Conservation (phyloP, 2,888 invertebrate genomes). For the Campoplex nolae region DNA sequence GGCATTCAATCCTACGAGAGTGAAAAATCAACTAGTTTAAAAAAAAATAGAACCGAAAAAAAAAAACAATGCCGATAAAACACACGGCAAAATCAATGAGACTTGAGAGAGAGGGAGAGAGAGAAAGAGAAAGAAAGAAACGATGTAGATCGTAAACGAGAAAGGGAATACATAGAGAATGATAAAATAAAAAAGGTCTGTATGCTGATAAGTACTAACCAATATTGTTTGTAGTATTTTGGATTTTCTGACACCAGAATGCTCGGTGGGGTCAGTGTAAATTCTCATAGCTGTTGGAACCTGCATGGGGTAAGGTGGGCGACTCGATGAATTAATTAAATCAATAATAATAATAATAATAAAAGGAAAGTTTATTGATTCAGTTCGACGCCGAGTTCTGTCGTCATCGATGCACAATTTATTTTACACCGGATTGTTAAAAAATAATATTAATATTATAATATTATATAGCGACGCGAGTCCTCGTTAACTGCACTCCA, state of each 20-base stretch:
- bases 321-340: constrained; percentile 13
- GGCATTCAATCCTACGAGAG: constrained; percentile 3
- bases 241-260: constrained; percentile 16
- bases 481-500: neutral
- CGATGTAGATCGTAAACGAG: neutral
- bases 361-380: neutral
- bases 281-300: constrained; percentile 26
- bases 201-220: constrained; percentile 33
- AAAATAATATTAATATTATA: constrained; percentile 3
- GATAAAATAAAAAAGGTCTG: constrained; percentile 7
- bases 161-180: neutral
- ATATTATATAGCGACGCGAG: constrained; percentile 8
- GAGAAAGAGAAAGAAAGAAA: neutral
- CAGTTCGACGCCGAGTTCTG: constrained; percentile 5
- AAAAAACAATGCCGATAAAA: constrained; percentile 12
- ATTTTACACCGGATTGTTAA: constrained; percentile 13
- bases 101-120: constrained; percentile 44
- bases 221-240: constrained; percentile 14
- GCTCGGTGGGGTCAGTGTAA: constrained; percentile 23
- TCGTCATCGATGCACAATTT: constrained; percentile 5
- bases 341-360: neutral
- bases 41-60: no score
- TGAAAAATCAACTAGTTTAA: neutral
- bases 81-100: constrained; percentile 62
- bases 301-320: constrained; percentile 24